phyloP scores from a whole-genome alignment of 2,888 invertebrate genomes.

The Rhabditophanes sp. region DNA sequence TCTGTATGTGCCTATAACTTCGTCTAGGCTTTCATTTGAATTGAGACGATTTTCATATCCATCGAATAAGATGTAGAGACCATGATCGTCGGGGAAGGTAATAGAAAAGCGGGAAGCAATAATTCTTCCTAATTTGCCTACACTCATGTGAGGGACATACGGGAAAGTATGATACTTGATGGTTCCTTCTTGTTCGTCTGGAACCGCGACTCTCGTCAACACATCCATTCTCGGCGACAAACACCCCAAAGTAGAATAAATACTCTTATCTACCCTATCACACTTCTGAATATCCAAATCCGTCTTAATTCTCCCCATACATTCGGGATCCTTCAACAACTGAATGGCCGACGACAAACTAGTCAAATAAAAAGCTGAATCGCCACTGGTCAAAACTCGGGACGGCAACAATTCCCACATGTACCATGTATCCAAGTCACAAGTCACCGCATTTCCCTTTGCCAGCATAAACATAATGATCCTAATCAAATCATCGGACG shows the following conservation, averaged over 20 bases:
- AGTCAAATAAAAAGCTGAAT: constrained; percentile 83
- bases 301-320: constrained; percentile 19
- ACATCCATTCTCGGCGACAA: no score
- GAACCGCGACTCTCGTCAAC: constrained; percentile 74
- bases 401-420: constrained; percentile 85
- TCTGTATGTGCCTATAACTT: constrained; percentile 56
- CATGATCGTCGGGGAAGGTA: constrained; percentile 88
- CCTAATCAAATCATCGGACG: constrained; percentile 79
- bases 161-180: constrained; percentile 75
- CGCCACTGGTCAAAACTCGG: constrained; percentile 60
- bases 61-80: constrained; percentile 50
- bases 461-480: constrained; percentile 79
- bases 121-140: constrained; percentile 69
- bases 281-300: no score
- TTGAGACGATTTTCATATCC: constrained; percentile 63
- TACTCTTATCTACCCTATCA: no score
- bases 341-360: constrained; percentile 80
- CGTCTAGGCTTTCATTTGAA: constrained; percentile 76
- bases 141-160: constrained; percentile 77
- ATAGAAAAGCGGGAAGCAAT: constrained; percentile 85
- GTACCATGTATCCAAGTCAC: no score
- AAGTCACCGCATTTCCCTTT: constrained; percentile 70
- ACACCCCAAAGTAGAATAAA: no score
- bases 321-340: constrained; percentile 59
- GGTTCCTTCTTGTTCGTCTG: constrained; percentile 79